Percentiles rank a stretch among this genome's conserved stretches.
phyloP scores from a whole-genome alignment of 2,888 invertebrate genomes.

The Drosophila seclusa region DNA sequence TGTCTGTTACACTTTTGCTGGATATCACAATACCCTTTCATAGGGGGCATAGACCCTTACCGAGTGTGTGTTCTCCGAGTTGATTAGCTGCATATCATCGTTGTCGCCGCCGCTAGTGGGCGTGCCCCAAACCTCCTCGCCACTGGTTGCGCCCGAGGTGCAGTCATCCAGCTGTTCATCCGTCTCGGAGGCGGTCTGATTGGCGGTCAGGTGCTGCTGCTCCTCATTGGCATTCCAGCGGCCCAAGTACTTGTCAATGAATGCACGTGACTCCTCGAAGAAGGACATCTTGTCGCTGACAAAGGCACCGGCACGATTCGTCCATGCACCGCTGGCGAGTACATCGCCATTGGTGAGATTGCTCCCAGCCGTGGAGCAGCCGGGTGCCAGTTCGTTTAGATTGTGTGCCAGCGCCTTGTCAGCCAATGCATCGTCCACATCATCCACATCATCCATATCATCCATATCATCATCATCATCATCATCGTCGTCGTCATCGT shows the following conservation, averaged over 20 bases:
- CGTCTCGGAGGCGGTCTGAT: conserved; percentile 72
- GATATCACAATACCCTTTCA: neutral
- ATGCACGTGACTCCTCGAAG: conserved; percentile 87
- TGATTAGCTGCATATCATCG: conserved; percentile 89
- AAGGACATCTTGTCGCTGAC: conserved; percentile 93
- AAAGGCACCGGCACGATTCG: conserved; percentile 91
- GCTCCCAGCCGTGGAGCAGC: conserved; percentile 34
- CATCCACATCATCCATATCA: conserved; percentile 81
- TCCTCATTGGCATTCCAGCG: conserved; percentile 85
- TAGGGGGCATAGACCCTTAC: conserved; percentile 84
- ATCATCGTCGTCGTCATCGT: conserved; percentile 73
- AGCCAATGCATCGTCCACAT: conserved; percentile 76
- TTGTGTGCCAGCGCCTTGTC: conserved; percentile 60
- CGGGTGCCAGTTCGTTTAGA: conserved; percentile 47
- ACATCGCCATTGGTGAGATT: conserved; percentile 63
- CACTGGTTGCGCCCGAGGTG: conserved; percentile 93
- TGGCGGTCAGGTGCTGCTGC: conserved; percentile 56
- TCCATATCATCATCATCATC: conserved; percentile 80
- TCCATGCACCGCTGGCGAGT: conserved; percentile 86
- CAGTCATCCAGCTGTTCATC: conserved; percentile 90
- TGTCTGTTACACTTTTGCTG: neutral
- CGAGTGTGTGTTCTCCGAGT: conserved; percentile 89
- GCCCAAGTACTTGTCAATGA: conserved; percentile 86
- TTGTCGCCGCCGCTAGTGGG: conserved; percentile 94
- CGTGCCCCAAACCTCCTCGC: conserved; percentile 95